Evolutionary conservation across 2,797 vertebrate species (phyloP), one percentile per base, ranked within the genome.

Genomic region (Poeciliopsis gracilis): DNA sequence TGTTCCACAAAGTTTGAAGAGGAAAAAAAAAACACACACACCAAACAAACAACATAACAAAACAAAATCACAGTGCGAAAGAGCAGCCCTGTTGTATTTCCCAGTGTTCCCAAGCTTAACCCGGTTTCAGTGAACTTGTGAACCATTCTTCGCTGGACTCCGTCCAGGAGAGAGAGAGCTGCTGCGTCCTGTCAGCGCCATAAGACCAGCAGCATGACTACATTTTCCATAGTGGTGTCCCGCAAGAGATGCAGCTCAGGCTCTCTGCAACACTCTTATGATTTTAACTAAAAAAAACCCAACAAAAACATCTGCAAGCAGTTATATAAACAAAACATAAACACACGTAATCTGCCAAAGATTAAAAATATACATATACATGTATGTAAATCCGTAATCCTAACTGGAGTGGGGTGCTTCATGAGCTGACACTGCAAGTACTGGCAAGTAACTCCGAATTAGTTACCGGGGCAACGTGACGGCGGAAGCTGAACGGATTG

Each of bases 161-260:
- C 46, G 72, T 91, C 93, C 93, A 91, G 46, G 66, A 72, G 76
- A 33, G 76, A 33, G 30, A 93, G 91, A 5, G 36, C 36, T 38
- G 36, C 36, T 38, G 36, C 36, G 5, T 82, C 76, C 85, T 92
- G 92, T 93, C 91, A 93, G 88, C 90, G 94, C 95, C 95, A 96
- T 95, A 94, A 96, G 95, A 96, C 93, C 87, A 77, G 78, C 88
- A 85, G 91, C 93, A 91, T 91, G 94, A 88, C 91, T 75, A 88
- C 85, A 95, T 93, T 95, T 96, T 95, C 95, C 95, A 95, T 92
- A 91, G 94, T 93, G 79, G 86, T 80, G 69, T 70, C 49, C 74
- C 67, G 63, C 30, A 79, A 76, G 70, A 30, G 70, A 70, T 76
- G 53, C 46, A 63, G 66, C 23, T 69, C 36, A 5, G 13, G 43